Evolutionary conservation across 92 coral and sea anemone species (phyloP), one percentile per base, ranked within the genome.

Genomic region (Porites evermanni): DNA sequence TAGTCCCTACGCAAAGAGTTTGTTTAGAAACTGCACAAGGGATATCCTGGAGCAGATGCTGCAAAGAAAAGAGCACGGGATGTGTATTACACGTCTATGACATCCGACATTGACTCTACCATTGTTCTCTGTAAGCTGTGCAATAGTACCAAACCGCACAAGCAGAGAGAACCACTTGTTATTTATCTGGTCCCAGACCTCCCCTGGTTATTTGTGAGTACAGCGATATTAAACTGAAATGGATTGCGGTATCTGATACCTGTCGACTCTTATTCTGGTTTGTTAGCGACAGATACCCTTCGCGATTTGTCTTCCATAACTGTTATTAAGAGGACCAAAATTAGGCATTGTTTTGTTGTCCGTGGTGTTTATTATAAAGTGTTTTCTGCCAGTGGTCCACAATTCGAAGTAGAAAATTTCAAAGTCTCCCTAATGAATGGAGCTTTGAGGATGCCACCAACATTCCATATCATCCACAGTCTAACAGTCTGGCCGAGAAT

Each of bases 121-220:
- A 82, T 91, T 59, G 79, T 52, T 38, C 29, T 63, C 4, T 86
- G 91, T 71, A 71, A 84, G 56, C 87, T 74, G n/a, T 90, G 88
- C 66, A 90, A 90, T 75, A 91, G 88, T 91, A 73, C 75, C 18
- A 82, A 82, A 56, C 64, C 88, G 14, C 83, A 88, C 63, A 84
- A 86, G n/a, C n/a, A n/a, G n/a, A n/a, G n/a, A 60, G 90, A 86
- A 19, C 83, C 79, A 7, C 74, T 88, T 47, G 38, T 64, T 23
- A 26, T 70, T 8, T 68, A 88, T 26, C 79, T 77, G 13, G 72
- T 78, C 12, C 78, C 88, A 17, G 65, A 76, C 65, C 78, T 65
- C 16, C 88, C 75, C 5, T 84, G 52, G 88, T 64, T 81, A 18
- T 14, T 67, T 23, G 44, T 67, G 13, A 67, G 72, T n/a, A 60